These are phyloP conservation scores for Contarinia nasturtii DNA, from an alignment of 1,140 invertebrate genomes.

Conservation along the genomic window DNA sequence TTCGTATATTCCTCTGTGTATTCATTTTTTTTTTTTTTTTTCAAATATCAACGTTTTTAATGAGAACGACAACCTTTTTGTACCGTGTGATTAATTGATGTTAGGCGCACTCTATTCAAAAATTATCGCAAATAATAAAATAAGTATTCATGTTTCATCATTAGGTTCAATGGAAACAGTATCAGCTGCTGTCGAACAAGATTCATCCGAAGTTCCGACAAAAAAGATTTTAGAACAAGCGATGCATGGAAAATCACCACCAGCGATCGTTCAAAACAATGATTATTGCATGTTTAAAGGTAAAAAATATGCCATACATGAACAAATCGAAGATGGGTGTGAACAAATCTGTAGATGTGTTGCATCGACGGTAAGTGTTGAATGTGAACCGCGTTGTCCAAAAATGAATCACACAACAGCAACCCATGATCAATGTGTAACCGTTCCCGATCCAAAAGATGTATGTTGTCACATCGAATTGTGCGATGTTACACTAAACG, in stretches of 20 bases:
- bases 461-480: conserved; percentile 64
- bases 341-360: conserved; percentile 56
- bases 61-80: too few species aligned
- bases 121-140: too few species aligned
- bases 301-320: conserved; percentile 45
- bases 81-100: too few species aligned
- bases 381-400: conserved; percentile 18
- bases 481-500: conserved; percentile 59
- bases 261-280: conserved; percentile 32
- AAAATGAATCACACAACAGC: conserved; percentile 18
- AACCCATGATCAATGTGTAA: conserved; percentile 40
- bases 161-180: too few species aligned
- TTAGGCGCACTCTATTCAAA: too few species aligned
- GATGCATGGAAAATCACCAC: conserved; percentile 1
- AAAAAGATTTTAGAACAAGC: conserved; percentile 1
- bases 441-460: conserved; percentile 54
- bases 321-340: conserved; percentile 59
- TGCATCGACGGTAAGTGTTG: conserved; percentile 31
- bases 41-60: too few species aligned
- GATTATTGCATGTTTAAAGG: conserved; percentile 48
- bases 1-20: too few species aligned
- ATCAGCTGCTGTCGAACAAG: too few species aligned
- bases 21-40: too few species aligned
- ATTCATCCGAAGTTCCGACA: too few species aligned
- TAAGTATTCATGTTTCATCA: too few species aligned